Conservation (phyloP, 1,140 invertebrate species). For the Ostrea edulis region DNA sequence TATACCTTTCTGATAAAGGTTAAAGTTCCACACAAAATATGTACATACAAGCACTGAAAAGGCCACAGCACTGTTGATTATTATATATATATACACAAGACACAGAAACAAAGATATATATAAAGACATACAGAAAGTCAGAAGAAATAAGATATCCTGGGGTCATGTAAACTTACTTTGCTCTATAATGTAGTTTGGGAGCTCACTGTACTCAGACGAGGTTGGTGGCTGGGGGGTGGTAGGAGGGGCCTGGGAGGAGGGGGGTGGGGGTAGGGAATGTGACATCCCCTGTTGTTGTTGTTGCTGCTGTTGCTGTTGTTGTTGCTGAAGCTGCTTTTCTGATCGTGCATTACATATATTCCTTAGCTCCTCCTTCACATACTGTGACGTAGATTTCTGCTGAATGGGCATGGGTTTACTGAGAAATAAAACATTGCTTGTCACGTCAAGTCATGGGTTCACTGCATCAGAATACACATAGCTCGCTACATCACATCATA, state of each 20-base stretch:
- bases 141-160: too few relatives aligned
- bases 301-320: constrained; percentile 58
- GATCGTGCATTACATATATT: constrained; percentile 91
- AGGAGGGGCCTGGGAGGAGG: neutral
- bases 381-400: constrained; percentile 84
- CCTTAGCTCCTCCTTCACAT: constrained; percentile 92
- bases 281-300: constrained; percentile 53
- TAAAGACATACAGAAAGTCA: too few relatives aligned
- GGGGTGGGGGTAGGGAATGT: constrained; percentile 32
- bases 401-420: constrained; percentile 28
- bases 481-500: too few relatives aligned
- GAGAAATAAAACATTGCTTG: neutral
- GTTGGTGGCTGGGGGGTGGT: constrained; percentile 37
- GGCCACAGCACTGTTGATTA: too few relatives aligned
- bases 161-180: constrained; percentile 67
- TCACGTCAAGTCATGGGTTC: too few relatives aligned
- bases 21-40: too few relatives aligned
- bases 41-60: too few relatives aligned
- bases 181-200: constrained; percentile 73
- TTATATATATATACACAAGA: too few relatives aligned
- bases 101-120: too few relatives aligned
- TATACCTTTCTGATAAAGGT: too few relatives aligned
- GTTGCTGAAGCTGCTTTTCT: constrained; percentile 79
- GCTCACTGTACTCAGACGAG: constrained; percentile 66
- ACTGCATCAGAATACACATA: too few relatives aligned